phyloP scores from a whole-genome alignment of 2,797 vertebrate species.

The Mallotus villosus region DNA sequence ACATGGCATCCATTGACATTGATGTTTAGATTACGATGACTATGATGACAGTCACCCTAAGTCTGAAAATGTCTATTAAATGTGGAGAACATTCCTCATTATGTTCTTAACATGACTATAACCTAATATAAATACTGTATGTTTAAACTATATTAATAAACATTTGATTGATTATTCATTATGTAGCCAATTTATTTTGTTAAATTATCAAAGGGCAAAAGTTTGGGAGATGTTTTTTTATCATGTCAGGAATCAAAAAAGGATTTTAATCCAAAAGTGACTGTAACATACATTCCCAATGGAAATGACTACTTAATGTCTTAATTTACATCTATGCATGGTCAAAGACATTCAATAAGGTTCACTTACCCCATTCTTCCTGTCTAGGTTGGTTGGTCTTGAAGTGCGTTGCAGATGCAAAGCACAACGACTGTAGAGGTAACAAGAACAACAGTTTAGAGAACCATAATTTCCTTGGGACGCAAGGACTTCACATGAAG shows the following conservation, averaged over 20 bases:
- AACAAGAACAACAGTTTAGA: constrained; percentile 51
- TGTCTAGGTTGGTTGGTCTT: constrained; percentile 30
- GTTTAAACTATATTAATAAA: background rate
- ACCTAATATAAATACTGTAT: background rate
- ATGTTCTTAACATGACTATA: background rate
- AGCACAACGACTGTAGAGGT: constrained; percentile 48
- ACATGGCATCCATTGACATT: no score
- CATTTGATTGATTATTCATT: no score
- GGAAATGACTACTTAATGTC: background rate
- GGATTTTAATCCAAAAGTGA: background rate
- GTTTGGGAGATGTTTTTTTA: background rate
- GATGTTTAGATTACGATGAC: no score
- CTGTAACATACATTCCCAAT: background rate
- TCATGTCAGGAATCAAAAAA: background rate
- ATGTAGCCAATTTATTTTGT: background rate
- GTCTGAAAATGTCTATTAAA: background rate
- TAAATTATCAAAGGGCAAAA: background rate
- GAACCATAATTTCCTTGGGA: constrained; percentile 59
- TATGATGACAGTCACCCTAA: no score
- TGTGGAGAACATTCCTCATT: background rate
- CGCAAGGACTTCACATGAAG: constrained; percentile 47
- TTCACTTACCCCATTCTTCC: constrained; percentile 75
- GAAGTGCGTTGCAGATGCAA: constrained; percentile 61
- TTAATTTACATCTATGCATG: background rate
- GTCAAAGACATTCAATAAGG: constrained; percentile 8